These are phyloP conservation scores for Lepilemur septentrionalis DNA, from an alignment of 2,797 vertebrate genomes.

Conservation along the genomic window DNA sequence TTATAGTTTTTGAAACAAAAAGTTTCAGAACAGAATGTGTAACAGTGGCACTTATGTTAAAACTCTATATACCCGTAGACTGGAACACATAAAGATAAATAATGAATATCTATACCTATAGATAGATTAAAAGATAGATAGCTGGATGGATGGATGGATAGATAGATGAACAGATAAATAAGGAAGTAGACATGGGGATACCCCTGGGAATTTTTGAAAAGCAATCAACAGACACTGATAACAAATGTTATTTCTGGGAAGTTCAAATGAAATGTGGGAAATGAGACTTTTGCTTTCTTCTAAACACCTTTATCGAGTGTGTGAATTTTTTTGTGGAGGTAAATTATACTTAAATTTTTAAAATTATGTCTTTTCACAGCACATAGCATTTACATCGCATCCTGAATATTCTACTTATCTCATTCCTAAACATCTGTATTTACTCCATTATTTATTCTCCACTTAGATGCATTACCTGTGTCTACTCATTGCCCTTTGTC, in stretches of 20 bases:
- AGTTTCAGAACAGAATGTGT: neutral
- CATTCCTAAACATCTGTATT: neutral
- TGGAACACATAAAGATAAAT: neutral
- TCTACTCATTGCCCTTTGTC: neutral
- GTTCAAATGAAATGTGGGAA: neutral
- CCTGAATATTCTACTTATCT: neutral
- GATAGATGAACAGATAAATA: neutral
- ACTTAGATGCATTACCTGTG: neutral
- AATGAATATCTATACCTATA: neutral
- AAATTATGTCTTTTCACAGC: neutral
- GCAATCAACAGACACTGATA: neutral
- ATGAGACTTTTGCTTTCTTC: neutral
- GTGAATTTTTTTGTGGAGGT: neutral
- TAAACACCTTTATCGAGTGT: neutral
- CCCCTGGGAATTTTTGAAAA: neutral
- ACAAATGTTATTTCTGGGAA: neutral
- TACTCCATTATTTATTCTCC: neutral
- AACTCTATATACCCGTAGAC: neutral
- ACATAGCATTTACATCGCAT: neutral
- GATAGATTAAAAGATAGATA: neutral
- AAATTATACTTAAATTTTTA: neutral
- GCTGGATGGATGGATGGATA: neutral
- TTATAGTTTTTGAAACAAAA: conserved; percentile 28
- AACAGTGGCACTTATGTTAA: neutral
- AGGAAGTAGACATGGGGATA: neutral